Base-by-base conservation (phyloP, 92 coral and sea anemone species). In the Chrysogorgia sp. region DNA sequence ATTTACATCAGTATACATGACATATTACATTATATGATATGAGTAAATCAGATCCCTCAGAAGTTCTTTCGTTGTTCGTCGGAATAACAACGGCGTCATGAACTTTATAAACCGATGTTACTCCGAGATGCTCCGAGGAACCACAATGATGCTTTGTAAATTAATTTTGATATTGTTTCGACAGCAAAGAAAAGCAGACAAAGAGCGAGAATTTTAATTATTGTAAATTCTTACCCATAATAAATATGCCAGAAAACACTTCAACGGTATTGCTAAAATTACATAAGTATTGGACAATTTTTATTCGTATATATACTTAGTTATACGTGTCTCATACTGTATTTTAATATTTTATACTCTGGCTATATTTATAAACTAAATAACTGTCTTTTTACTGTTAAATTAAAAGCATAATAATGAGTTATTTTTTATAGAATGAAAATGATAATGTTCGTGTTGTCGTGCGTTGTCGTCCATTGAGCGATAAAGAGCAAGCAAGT, bases 391-490 rank as follows among this genome's bases (percentile, higher is more conserved):
- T 9, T 17, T 17, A 43, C 20, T 17, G 17, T 5, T 52, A 23
- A 7, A 52, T 5, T 23, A 17, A 52, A 23, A 20, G 7, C 26
- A 5, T 52, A 20, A 17, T 52, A 17, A 29, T 57, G 17, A 29
- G 17, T 57, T 10, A 52, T 69, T 21, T 1, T 56, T 55, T 72
- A 30, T 56, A 93, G 77, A 79, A 86, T 30, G 86, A 88, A 10
- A 86, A 85, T 64, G 94, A 94, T 60, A 94, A 94, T 71, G 98
- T 94, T 31, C 93, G 98, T 43, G 98, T 94, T n/a, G 98, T 94
- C 35, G 98, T 94, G 0, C 80, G 98, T 85, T 94, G 98, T 70
- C 98, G 98, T 80, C 98, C 98, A 63, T 84, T 94, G 88, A 94
- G 92, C 83, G 89, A 87, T 34, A 94, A 94, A 78, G 98, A 94